Evolutionary conservation across 1,140 invertebrate genomes (phyloP).

Genomic region (Drosophila yakuba): DNA sequence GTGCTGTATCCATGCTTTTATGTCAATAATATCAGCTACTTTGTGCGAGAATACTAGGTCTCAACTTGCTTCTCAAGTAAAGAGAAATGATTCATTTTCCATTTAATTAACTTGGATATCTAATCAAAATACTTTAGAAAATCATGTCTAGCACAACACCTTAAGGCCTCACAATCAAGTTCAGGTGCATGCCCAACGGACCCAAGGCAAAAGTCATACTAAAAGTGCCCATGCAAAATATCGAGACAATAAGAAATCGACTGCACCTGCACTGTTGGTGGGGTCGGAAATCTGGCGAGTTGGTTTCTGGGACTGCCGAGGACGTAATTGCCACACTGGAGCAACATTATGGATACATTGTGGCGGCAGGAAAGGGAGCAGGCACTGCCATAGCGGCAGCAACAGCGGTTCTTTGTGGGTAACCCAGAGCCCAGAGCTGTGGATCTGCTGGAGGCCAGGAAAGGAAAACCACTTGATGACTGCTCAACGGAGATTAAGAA

Average conservation of each 20-base stretch:
- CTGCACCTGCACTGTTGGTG: slow-evolving; percentile 47
- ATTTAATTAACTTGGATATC: not conserved
- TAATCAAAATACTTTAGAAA: not conserved
- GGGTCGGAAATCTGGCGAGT: not conserved
- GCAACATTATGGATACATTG: slow-evolving; percentile 8
- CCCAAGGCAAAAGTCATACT: slow-evolving; percentile 23
- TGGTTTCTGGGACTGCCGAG: slow-evolving; percentile 5
- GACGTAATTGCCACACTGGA: slow-evolving; percentile 46
- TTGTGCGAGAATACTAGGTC: no score
- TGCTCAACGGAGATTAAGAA: slow-evolving; percentile 6
- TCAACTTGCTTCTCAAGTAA: no score
- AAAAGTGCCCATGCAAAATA: slow-evolving; percentile 21
- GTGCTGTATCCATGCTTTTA: not conserved
- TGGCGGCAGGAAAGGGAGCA: slow-evolving; percentile 36
- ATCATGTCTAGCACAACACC: slow-evolving; percentile 8
- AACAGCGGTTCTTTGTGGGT: slow-evolving; percentile 32
- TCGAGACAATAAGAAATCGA: slow-evolving; percentile 32
- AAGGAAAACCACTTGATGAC: slow-evolving; percentile 10
- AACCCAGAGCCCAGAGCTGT: slow-evolving; percentile 56
- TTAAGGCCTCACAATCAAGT: slow-evolving; percentile 22
- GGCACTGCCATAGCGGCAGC: not conserved
- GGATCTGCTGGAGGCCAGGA: slow-evolving; percentile 17
- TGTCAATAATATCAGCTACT: no score
- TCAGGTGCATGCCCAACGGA: slow-evolving; percentile 20
- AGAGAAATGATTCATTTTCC: no score